These are phyloP conservation scores for Drosophila basisetae DNA, from an alignment of 2,888 invertebrate genomes.

Conservation along the genomic window DNA sequence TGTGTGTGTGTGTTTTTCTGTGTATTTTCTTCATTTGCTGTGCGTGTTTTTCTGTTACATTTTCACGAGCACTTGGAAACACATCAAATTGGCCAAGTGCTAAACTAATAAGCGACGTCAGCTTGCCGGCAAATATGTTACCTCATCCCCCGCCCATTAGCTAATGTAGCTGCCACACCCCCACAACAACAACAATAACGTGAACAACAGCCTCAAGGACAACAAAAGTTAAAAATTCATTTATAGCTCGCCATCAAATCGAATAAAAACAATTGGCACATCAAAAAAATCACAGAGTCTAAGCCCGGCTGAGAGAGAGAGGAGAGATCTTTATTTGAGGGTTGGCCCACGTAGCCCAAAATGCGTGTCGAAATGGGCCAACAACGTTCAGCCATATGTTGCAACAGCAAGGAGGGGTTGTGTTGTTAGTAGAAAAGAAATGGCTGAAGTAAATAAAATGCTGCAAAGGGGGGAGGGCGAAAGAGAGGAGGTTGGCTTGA, in stretches of 20 bases:
- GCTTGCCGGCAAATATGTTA: conserved; percentile 49
- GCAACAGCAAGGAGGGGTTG: conserved; percentile 25
- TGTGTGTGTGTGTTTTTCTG: neutral
- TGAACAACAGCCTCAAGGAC: conserved; percentile 56
- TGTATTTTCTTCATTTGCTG: conserved; percentile 22
- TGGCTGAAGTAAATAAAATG: conserved; percentile 74
- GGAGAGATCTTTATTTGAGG: conserved; percentile 68
- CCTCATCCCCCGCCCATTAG: conserved; percentile 1
- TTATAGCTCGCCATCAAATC: conserved; percentile 80
- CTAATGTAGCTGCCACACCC: conserved; percentile 6
- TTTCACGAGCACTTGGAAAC: conserved; percentile 56
- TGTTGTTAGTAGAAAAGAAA: conserved; percentile 42
- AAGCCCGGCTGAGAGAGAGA: neutral
- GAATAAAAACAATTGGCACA: conserved; percentile 83
- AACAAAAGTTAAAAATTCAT: conserved; percentile 76
- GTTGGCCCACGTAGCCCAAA: conserved; percentile 44
- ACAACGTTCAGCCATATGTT: conserved; percentile 65
- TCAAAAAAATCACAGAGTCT: conserved; percentile 64
- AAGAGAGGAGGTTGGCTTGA: neutral
- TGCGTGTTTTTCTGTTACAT: conserved; percentile 18
- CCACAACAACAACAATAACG: neutral
- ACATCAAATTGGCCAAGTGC: conserved; percentile 63
- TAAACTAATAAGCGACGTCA: conserved; percentile 64
- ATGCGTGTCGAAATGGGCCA: conserved; percentile 50
- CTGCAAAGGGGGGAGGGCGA: neutral